Base-by-base conservation (phyloP, 1,140 invertebrate species). In the Littorina saxatilis region DNA sequence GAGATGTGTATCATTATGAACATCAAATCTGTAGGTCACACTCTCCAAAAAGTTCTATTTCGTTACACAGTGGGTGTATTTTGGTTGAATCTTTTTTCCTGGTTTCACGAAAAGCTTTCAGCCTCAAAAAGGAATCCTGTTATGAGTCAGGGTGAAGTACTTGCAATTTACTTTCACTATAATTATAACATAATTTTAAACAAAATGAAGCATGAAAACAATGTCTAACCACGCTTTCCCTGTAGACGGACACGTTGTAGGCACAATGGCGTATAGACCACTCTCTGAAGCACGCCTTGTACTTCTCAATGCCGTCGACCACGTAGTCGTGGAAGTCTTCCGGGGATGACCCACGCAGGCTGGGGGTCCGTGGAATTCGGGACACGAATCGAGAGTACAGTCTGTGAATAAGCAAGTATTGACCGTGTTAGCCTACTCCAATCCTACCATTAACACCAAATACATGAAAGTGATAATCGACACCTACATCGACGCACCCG, bases 371-470 rank as follows among this genome's bases (percentile, higher is more conserved):
- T 37, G 81, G 73, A 66, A 85, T 50, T 70, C 84, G 80, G 39
- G 84, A 75, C 77, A 83, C 23, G 72, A 85, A 50, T 43, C 84
- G 37, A 20, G 84, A 85, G 63, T 85, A 85, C 43, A 85, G 50
- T 50, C 84, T 85, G 80, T n/a, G n/a, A n/a, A n/a, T 40, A 74
- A 72, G 39, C 20, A 20, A 20, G 9, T 72, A 55, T 20, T 0
- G 35, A 70, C 32, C 27, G 1, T 15, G 13, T 29, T n/a, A 29
- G 15, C 2, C 2, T 1, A 3, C 63, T 1, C n/a, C 27, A n/a
- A 1, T 3, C 13, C 27, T 2, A 11, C 11, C 0, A 2, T 43
- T 5, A 27, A 37, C 5, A 20, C 27, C 9, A 32, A 70, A 37
- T 32, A 37, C 39, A 1, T 9, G 9, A 70, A 70, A 32, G 7